phyloP scores from a whole-genome alignment of 1,140 invertebrate species.

The Leptonema lineaticorne region DNA sequence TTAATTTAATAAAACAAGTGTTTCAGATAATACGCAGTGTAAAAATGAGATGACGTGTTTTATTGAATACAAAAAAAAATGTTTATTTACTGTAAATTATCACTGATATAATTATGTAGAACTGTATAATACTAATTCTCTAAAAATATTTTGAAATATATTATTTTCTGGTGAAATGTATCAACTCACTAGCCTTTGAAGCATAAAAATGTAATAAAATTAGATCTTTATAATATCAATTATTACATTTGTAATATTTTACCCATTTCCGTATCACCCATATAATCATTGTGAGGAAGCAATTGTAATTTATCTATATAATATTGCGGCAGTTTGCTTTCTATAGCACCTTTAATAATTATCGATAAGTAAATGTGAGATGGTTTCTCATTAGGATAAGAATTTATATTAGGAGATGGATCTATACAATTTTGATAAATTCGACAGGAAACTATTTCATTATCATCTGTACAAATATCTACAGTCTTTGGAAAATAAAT shows the following conservation, averaged over 20 bases:
- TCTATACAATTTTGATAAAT: conserved; percentile 61
- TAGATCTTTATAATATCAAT: neutral
- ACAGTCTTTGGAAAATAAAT: conserved; percentile 65
- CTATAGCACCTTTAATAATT: conserved; percentile 63
- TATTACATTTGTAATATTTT: conserved; percentile 6
- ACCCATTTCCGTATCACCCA: conserved; percentile 44
- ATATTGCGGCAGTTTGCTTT: conserved; percentile 62
- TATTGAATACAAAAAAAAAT: no score
- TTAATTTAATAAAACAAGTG: no score
- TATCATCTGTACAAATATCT: conserved; percentile 57
- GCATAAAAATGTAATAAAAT: neutral
- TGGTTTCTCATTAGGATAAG: conserved; percentile 48
- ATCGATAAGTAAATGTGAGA: conserved; percentile 36
- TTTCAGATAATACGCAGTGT: no score
- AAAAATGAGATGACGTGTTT: no score
- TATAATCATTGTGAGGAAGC: conserved; percentile 69
- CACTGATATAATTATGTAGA: no score
- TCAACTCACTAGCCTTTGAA: no score
- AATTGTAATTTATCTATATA: conserved; percentile 65
- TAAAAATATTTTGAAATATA: no score
- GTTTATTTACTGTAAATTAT: no score
- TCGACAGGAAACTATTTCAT: conserved; percentile 57
- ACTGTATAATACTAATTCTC: no score
- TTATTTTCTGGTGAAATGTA: no score
- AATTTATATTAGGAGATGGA: conserved; percentile 45